Evolutionary conservation across 1,140 invertebrate species (phyloP).

Genomic region (Drosophila gunungcola): DNA sequence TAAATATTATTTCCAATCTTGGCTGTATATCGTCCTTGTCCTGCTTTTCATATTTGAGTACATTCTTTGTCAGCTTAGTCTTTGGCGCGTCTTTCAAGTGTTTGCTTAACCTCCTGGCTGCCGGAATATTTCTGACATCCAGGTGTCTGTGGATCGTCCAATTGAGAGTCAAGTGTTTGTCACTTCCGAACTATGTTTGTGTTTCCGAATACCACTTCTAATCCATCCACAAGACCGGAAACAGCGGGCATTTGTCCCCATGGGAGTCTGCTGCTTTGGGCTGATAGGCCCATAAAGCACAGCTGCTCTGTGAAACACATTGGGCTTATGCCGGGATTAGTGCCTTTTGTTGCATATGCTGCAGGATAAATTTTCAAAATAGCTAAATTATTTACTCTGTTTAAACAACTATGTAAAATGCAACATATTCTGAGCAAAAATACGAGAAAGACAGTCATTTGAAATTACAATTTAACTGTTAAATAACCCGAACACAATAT

Average conservation of each 20-base stretch:
- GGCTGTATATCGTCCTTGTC: conserved; percentile 37
- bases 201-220: conserved; percentile 32
- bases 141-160: conserved; percentile 20
- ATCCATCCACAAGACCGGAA: conserved; percentile 21
- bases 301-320: conserved; percentile 47
- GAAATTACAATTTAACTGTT: background rate
- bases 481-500: background rate
- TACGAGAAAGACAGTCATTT: background rate
- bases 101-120: conserved; percentile 17
- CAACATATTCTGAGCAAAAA: background rate
- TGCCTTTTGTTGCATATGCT: conserved; percentile 54
- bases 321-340: conserved; percentile 67
- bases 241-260: background rate
- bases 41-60: conserved; percentile 45
- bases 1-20: conserved; percentile 72
- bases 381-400: conserved; percentile 19
- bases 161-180: conserved; percentile 54
- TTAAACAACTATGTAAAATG: conserved; percentile 1
- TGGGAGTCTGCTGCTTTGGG: conserved; percentile 6
- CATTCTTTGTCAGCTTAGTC: conserved; percentile 47
- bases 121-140: conserved; percentile 22
- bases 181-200: conserved; percentile 21
- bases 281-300: conserved; percentile 35
- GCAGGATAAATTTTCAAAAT: conserved; percentile 46
- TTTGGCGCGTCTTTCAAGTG: conserved; percentile 21